These are phyloP conservation scores for Dioctria linearis DNA, from an alignment of 2,888 invertebrate species.

Conservation along the genomic window DNA sequence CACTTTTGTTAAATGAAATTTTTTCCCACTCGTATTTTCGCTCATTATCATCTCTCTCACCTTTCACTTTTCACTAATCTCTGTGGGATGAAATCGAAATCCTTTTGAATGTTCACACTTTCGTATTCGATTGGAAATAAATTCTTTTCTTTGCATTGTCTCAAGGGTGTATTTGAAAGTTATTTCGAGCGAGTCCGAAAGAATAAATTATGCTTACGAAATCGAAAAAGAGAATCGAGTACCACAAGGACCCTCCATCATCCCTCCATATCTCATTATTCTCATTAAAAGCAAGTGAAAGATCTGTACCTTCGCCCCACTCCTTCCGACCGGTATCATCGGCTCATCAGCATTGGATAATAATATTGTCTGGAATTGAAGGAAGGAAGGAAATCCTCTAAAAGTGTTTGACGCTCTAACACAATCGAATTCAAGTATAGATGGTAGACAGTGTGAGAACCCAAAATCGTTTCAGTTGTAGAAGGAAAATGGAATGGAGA, in stretches of 20 bases:
- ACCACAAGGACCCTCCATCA: not conserved
- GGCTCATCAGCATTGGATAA: not conserved
- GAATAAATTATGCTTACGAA: constrained; percentile 34
- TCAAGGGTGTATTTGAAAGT: constrained; percentile 26
- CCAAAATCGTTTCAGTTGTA: constrained; percentile 31
- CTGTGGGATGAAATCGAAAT: not conserved
- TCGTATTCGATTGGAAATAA: constrained; percentile 5
- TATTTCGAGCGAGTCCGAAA: constrained; percentile 10
- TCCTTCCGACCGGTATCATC: not conserved
- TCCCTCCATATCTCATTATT: not conserved
- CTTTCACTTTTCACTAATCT: too few relatives aligned
- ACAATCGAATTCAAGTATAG: constrained; percentile 7
- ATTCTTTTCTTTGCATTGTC: constrained; percentile 19
- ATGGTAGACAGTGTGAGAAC: not conserved
- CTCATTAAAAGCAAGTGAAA: constrained; percentile 15
- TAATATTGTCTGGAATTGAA: constrained; percentile 30
- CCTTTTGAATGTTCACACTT: not conserved
- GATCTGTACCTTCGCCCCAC: not conserved
- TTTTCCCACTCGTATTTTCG: too few relatives aligned
- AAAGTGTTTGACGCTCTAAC: constrained; percentile 42
- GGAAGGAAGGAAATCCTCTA: constrained; percentile 31
- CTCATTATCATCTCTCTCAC: too few relatives aligned
- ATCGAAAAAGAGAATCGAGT: constrained; percentile 39
- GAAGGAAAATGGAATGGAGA: not conserved
- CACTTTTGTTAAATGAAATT: too few relatives aligned